Evolutionary conservation across 2,888 invertebrate genomes (phyloP), one percentile per base, ranked within the genome.

Genomic region (Leptinotarsa rubiginosa): DNA sequence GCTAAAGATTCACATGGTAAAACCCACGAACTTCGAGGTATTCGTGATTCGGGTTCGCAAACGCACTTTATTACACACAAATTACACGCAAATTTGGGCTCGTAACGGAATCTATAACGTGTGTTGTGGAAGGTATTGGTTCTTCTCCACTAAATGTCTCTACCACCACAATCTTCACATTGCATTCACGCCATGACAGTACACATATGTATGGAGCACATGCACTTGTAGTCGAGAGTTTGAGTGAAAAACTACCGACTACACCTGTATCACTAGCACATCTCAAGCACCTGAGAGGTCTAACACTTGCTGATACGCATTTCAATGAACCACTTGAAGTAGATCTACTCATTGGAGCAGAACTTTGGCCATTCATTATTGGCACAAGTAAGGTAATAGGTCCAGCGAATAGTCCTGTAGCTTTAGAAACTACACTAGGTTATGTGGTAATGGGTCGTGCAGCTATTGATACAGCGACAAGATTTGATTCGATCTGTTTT

Each of bases 371-470:
- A 54, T 10, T n/a, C 7, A 54, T 54, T 54, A 18, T 54, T 5
- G 54, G 54, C 12, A 54, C 54, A 54, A 2, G 20, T 10, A 22
- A 54, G 13, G 18, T 54, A 54, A 12, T 54, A 16, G 52, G 52
- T n/a, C 52, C 52, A 16, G 4, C 50, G 3, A 52, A 52, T 52
- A 3, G 52, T 52, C 52, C 52, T 52, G 52, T 52, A 5, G 52
- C 52, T 52, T n/a, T 52, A 2, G 52, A 52, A 52, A 52, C 52
- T 2, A 52, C 52, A n/a, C 52, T 52, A 16, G 52, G 52, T n/a
- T 52, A 52, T 52, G 52, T 52, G n/a, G n/a, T 52, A n/a, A 52
- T 52, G 52, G 18, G 52, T 52, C 52, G 52, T 52, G 52, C 52
- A n/a, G 4, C 16, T n/a, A 20, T 54, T 5, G 54, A 54, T 18